Conservation (phyloP, 2,797 vertebrate species). For the Danio tinwini region DNA sequence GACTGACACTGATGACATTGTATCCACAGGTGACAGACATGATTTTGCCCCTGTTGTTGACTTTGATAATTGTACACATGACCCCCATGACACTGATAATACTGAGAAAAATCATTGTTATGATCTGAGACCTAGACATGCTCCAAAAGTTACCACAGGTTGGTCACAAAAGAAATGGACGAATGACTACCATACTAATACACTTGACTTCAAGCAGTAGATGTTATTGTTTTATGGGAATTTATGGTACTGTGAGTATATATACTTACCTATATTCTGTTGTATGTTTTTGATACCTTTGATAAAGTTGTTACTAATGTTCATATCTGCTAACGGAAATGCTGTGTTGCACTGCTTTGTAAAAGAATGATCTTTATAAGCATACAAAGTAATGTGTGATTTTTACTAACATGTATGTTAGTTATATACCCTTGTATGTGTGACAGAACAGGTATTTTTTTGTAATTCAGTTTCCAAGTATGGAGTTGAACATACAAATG, state of each 20-base stretch:
- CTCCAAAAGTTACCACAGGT: background rate
- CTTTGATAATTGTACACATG: background rate
- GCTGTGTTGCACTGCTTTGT: background rate
- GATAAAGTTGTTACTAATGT: too few relatives aligned
- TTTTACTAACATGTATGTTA: constrained; percentile 10
- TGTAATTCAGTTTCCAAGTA: constrained; percentile 3
- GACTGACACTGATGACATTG: background rate
- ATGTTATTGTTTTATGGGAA: background rate
- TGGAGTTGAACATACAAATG: background rate
- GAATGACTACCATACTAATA: background rate
- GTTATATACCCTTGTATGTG: background rate
- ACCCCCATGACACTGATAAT: background rate
- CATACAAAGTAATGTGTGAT: background rate
- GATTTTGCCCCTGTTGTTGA: background rate
- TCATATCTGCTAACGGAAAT: background rate
- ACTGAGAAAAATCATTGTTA: background rate
- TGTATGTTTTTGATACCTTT: too few relatives aligned
- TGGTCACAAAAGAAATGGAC: background rate
- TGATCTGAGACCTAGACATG: constrained; percentile 5
- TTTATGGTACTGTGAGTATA: background rate
- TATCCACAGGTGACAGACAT: background rate
- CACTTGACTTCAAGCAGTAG: background rate
- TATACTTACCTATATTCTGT: too few relatives aligned
- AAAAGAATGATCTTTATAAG: background rate
- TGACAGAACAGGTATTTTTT: background rate